Evolutionary conservation across 2,797 vertebrate species (phyloP).

Genomic region (Coregonus suidteri): DNA sequence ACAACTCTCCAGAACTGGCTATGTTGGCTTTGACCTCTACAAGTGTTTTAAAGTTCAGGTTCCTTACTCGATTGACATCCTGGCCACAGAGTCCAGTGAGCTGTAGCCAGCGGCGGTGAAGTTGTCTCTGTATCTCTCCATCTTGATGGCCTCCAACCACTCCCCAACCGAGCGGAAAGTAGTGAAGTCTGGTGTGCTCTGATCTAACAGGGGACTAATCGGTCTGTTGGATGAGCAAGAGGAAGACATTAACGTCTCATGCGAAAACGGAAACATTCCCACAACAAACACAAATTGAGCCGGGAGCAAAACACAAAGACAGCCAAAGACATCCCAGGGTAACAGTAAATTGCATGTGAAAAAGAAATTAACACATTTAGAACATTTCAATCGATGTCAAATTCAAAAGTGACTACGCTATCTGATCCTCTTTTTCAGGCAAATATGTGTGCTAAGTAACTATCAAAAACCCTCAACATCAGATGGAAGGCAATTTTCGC

Average conservation of each 20-base stretch:
- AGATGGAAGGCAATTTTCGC: slow-evolving; percentile 30
- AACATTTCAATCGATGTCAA: slow-evolving; percentile 17
- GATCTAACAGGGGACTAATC: slow-evolving; percentile 97
- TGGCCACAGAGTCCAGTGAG: slow-evolving; percentile 95
- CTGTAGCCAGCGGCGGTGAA: slow-evolving; percentile 98
- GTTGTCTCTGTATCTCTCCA: slow-evolving; percentile 98
- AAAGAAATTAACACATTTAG: slow-evolving; percentile 23
- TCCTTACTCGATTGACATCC: slow-evolving; percentile 99
- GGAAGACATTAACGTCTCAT: slow-evolving; percentile 52
- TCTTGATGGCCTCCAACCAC: slow-evolving; percentile 99
- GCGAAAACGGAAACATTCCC: slow-evolving; percentile 39
- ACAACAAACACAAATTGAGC: slow-evolving; percentile 10
- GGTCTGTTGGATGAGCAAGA: slow-evolving; percentile 78
- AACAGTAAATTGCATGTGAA: slow-evolving; percentile 40
- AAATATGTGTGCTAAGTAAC: slow-evolving; percentile 24
- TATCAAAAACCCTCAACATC: slow-evolving; percentile 32
- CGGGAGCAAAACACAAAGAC: background rate
- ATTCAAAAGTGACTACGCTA: slow-evolving; percentile 45
- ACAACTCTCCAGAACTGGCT: background rate
- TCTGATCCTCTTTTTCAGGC: slow-evolving; percentile 25
- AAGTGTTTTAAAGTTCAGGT: background rate
- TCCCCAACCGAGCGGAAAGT: slow-evolving; percentile 95
- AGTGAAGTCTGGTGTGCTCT: slow-evolving; percentile 95
- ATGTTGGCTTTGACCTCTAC: background rate
- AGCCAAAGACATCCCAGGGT: slow-evolving; percentile 34